Percentiles rank a stretch among this genome's conserved stretches.
Evolutionary conservation across 2,113 vertebrate species (phyloP).

Genomic region (Dicrurus megarhynchus): DNA sequence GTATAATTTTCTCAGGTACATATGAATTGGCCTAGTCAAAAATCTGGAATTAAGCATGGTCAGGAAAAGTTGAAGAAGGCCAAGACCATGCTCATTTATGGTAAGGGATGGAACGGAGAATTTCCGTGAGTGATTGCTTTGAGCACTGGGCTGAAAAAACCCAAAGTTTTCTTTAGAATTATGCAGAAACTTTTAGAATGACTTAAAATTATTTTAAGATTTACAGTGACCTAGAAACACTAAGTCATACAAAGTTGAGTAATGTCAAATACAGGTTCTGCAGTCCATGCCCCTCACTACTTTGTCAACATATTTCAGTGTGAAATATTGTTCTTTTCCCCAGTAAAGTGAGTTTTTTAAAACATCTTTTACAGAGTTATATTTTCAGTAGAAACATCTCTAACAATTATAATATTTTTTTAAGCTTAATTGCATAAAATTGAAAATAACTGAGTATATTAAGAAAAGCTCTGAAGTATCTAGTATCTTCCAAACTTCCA

Average conservation of each 20-base stretch:
- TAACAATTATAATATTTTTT: neutral
- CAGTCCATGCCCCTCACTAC: neutral
- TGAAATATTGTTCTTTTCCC: neutral
- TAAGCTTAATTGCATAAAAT: neutral
- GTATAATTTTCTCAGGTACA: neutral
- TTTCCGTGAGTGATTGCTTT: neutral
- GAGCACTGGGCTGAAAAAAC: neutral
- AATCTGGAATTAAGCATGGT: neutral
- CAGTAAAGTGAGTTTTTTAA: fast-evolving
- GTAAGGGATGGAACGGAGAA: neutral
- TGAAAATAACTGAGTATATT: neutral
- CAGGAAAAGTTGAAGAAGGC: neutral
- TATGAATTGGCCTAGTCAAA: neutral
- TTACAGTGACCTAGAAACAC: neutral
- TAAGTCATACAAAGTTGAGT: neutral
- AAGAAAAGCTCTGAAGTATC: neutral
- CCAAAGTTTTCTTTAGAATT: neutral
- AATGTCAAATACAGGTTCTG: neutral
- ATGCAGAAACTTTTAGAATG: neutral
- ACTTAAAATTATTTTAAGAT: neutral
- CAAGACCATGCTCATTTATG: neutral
- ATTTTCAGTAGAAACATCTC: neutral
- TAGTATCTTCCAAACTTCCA: neutral
- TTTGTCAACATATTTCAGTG: neutral
- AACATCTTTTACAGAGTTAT: neutral